Conservation (phyloP, 2,797 vertebrate genomes). For the Muscicapa comitata region DNA sequence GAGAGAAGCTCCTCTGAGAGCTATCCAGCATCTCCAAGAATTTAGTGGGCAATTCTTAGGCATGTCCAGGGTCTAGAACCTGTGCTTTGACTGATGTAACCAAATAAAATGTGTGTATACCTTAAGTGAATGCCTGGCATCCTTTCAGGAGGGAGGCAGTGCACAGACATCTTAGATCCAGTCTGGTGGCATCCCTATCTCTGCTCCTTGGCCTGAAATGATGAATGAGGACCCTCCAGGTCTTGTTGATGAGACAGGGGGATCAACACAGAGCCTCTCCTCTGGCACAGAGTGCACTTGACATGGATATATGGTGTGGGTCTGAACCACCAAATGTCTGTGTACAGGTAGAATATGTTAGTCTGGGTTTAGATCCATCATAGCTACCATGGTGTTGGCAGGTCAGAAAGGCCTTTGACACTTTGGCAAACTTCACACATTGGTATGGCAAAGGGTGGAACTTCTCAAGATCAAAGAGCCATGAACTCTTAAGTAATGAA, state of each 20-base stretch:
- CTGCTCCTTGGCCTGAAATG: background rate
- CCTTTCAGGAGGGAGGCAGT: background rate
- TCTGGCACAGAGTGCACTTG: background rate
- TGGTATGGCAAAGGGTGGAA: background rate
- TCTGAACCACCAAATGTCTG: background rate
- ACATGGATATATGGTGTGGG: background rate
- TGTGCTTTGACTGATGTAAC: background rate
- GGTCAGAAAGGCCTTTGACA: background rate
- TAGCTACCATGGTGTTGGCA: background rate
- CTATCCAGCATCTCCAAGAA: background rate
- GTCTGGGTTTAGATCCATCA: background rate
- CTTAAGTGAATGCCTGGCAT: background rate
- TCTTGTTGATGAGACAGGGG: background rate
- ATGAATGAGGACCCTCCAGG: background rate
- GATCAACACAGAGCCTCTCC: background rate
- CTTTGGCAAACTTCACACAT: background rate
- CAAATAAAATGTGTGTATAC: background rate
- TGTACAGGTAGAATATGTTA: background rate
- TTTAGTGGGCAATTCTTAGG: background rate
- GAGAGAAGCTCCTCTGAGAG: background rate
- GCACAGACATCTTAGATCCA: background rate
- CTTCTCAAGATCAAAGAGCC: background rate
- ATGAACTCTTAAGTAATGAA: background rate
- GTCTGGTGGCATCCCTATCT: background rate
- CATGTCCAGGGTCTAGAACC: accelerated